These are phyloP conservation scores for Heliothis peltigera DNA, from an alignment of 2,888 invertebrate species.

Conservation along the genomic window DNA sequence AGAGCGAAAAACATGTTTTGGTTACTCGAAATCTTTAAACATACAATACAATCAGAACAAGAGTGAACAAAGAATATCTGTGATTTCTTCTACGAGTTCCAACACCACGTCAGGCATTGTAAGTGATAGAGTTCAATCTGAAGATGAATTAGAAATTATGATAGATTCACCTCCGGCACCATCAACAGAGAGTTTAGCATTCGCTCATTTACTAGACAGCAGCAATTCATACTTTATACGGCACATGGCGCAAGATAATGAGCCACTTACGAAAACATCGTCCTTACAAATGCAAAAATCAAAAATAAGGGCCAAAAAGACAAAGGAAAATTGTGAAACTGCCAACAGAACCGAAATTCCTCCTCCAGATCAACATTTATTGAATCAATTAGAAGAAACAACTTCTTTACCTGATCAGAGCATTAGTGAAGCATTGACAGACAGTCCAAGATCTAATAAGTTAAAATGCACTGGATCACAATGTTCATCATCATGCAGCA, in stretches of 20 bases:
- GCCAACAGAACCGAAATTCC: slow-evolving; percentile 68
- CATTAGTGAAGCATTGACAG: slow-evolving; percentile 86
- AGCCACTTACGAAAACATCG: slow-evolving; percentile 78
- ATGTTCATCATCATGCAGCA: slow-evolving; percentile 96
- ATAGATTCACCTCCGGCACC: slow-evolving; percentile 95
- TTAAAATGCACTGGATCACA: slow-evolving; percentile 93
- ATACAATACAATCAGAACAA: slow-evolving; percentile 91
- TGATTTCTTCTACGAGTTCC: slow-evolving; percentile 98
- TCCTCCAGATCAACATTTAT: slow-evolving; percentile 70
- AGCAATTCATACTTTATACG: slow-evolving; percentile 85
- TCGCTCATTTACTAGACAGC: slow-evolving; percentile 93
- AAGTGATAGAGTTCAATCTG: slow-evolving; percentile 98
- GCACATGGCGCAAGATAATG: slow-evolving; percentile 75
- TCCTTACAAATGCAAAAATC: slow-evolving; percentile 81
- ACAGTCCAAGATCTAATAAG: slow-evolving; percentile 90
- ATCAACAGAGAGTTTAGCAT: slow-evolving; percentile 95
- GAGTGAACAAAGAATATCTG: slow-evolving; percentile 95
- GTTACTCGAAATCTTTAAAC: slow-evolving; percentile 92
- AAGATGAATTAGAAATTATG: slow-evolving; percentile 97
- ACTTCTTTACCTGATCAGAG: slow-evolving; percentile 81
- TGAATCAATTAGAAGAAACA: slow-evolving; percentile 76
- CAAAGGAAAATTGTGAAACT: slow-evolving; percentile 76
- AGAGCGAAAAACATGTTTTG: slow-evolving; percentile 92
- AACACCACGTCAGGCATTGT: slow-evolving; percentile 99
- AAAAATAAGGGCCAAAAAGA: slow-evolving; percentile 75